Evolutionary conservation across 2,888 invertebrate species (phyloP), one percentile per base, ranked within the genome.

Genomic region (Aphidius colemani): DNA sequence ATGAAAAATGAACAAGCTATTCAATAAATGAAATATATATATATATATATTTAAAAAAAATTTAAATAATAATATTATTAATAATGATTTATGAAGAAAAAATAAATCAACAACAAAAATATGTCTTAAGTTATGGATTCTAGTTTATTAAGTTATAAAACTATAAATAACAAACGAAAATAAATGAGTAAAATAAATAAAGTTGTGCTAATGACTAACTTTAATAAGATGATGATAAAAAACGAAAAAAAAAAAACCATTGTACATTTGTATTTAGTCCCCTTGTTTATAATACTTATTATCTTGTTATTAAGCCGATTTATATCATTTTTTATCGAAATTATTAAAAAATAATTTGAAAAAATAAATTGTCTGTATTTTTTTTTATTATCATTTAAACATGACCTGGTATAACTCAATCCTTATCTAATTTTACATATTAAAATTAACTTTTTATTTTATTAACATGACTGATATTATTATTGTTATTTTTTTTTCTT

Each of bases 271-370:
- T 82, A 82, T 82, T 79, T 81, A 82, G 82, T 77, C 77, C 75
- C 77, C 79, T 79, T 82, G 81, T 82, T 81, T 81, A 81, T 82
- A 81, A 80, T 79, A 82, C 80, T 78, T 82, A 81, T 82, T 80
- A 81, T 78, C 79, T 81, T 81, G 81, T 82, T 82, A 80, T 80
- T 81, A 82, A 81, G 81, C 76, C 80, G 74, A 81, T 82, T 82
- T 82, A 79, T 82, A 81, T 82, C 81, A 82, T 82, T 82, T 82
- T 82, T 81, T 82, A 82, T 81, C 77, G 77, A 82, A 80, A 81
- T 82, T 80, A 82, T 82, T 81, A 82, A 82, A 82, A 82, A 82
- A 82, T 80, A 75, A 79, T 78, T 81, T 76, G 76, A 81, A 82
- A 81, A 79, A 75, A 69, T 60, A 72, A 68, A 71, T 18, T 61